Conservation (phyloP, 2,888 invertebrate species). For the Dinocampus coccinellae region DNA sequence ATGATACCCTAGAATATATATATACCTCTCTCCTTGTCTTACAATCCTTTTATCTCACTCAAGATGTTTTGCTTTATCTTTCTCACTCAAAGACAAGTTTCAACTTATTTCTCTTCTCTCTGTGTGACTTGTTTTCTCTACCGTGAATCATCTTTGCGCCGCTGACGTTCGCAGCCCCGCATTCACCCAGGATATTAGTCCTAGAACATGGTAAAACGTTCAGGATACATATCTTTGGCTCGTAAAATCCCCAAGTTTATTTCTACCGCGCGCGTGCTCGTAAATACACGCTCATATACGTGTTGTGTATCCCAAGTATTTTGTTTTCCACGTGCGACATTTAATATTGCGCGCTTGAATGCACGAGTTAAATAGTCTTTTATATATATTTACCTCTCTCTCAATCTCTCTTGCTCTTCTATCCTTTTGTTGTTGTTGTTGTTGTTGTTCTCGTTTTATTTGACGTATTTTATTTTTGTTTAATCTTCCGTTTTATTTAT, state of each 20-base stretch:
- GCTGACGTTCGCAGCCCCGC: slow-evolving; percentile 47
- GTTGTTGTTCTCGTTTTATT: no score
- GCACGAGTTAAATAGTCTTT: background rate
- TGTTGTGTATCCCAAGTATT: slow-evolving; percentile 17
- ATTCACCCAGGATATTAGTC: slow-evolving; percentile 41
- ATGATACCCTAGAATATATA: slow-evolving; percentile 62
- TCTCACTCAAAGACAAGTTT: background rate
- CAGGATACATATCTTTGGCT: slow-evolving; percentile 31
- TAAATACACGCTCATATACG: slow-evolving; percentile 24
- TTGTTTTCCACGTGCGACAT: slow-evolving; percentile 16
- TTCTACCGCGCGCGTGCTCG: slow-evolving; percentile 28
- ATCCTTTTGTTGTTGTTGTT: background rate
- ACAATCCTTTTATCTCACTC: slow-evolving; percentile 35
- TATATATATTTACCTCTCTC: no score
- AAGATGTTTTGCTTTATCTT: slow-evolving; percentile 37
- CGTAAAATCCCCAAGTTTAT: slow-evolving; percentile 28
- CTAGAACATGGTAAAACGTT: slow-evolving; percentile 20
- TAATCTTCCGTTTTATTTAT: background rate
- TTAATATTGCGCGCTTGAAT: slow-evolving; percentile 1
- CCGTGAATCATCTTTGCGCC: slow-evolving; percentile 55
- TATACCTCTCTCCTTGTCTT: slow-evolving; percentile 26
- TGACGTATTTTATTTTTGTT: background rate
- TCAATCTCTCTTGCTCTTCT: background rate
- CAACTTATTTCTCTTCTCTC: slow-evolving; percentile 26
- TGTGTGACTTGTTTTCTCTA: slow-evolving; percentile 38